Evolutionary conservation across 2,797 vertebrate species (phyloP).

Genomic region (Enteromius argenteus): DNA sequence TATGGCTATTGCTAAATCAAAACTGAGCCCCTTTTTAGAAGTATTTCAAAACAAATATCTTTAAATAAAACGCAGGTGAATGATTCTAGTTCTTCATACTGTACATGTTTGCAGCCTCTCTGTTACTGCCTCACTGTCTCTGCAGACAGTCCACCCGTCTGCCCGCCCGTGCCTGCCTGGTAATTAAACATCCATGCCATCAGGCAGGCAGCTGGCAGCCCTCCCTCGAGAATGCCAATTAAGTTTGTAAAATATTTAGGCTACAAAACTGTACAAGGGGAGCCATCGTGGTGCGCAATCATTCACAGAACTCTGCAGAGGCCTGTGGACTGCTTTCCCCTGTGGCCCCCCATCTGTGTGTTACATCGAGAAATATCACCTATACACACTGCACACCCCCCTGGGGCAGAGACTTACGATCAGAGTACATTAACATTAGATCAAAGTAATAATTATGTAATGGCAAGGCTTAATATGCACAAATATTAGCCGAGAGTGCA

Average conservation of each 20-base stretch:
- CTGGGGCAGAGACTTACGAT: constrained; percentile 75
- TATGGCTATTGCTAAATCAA: not conserved
- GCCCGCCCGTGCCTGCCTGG: constrained; percentile 73
- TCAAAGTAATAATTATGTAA: constrained; percentile 82
- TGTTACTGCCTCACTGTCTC: constrained; percentile 66
- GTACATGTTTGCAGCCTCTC: constrained; percentile 57
- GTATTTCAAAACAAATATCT: not conserved
- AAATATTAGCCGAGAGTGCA: constrained; percentile 44
- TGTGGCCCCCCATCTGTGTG: constrained; percentile 74
- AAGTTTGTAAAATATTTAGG: constrained; percentile 89
- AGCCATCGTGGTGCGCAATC: constrained; percentile 71
- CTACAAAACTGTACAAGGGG: constrained; percentile 86
- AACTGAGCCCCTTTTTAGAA: not conserved
- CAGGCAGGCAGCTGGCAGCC: constrained; percentile 84
- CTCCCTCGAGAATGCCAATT: constrained; percentile 85
- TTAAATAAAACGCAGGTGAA: not conserved
- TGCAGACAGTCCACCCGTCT: constrained; percentile 74
- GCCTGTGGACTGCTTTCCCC: constrained; percentile 72
- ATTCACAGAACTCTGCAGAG: constrained; percentile 76
- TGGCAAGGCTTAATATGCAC: constrained; percentile 67
- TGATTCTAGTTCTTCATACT: constrained; percentile 31
- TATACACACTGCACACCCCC: constrained; percentile 67
- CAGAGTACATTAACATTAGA: constrained; percentile 80
- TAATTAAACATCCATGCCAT: constrained; percentile 83
- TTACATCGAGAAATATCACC: constrained; percentile 72